Conservation (phyloP, 2,797 vertebrate genomes). For the Craterocephalus amniculus region DNA sequence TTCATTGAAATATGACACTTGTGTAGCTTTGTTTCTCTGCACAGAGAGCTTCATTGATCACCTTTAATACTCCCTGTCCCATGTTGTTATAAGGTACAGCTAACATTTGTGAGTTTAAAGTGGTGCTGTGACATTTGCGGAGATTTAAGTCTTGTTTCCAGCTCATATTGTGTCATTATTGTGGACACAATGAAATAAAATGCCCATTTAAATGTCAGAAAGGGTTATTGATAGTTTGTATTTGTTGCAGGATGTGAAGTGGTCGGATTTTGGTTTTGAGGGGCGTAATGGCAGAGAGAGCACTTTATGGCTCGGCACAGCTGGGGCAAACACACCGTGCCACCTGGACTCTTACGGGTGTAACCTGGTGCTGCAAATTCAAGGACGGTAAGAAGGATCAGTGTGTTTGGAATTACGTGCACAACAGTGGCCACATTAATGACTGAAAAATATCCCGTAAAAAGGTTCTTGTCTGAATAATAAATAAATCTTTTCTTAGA, state of each 20-base stretch:
- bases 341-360: constrained; percentile 95
- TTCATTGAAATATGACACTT: constrained; percentile 40
- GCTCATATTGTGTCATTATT: not conserved
- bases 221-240: not conserved
- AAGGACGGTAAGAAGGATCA: constrained; percentile 89
- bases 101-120: constrained; percentile 3
- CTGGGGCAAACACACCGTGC: constrained; percentile 93
- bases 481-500: too few species aligned
- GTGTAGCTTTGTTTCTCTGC: constrained; percentile 27
- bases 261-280: constrained; percentile 94
- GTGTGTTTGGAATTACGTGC: not conserved
- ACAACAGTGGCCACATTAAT: too few species aligned
- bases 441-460: too few species aligned
- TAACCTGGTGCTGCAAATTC: constrained; percentile 95
- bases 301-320: constrained; percentile 93
- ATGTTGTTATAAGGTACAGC: constrained; percentile 24
- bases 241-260: constrained; percentile 85
- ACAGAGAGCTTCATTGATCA: constrained; percentile 19
- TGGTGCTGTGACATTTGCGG: not conserved
- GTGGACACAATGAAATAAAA: not conserved
- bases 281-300: constrained; percentile 91
- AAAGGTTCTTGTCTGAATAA: too few species aligned
- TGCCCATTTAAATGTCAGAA: constrained; percentile 2
- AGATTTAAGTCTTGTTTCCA: constrained; percentile 6
- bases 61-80: constrained; percentile 29